Conservation (phyloP, 2,888 invertebrate genomes). For the Aphodius granarius region DNA sequence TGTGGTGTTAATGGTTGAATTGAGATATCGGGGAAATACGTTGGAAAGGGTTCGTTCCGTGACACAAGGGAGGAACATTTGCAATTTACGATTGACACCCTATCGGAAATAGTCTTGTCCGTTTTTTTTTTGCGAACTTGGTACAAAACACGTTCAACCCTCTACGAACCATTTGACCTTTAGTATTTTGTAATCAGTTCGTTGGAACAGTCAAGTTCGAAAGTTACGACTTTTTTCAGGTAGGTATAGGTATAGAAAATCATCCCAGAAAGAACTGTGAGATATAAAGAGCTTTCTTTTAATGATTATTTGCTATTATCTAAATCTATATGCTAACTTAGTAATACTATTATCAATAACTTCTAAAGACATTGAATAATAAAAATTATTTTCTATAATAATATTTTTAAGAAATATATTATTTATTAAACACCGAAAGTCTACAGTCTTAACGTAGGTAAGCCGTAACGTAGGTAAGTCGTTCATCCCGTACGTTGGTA, state of each 20-base stretch:
- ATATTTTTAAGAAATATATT: too few species aligned
- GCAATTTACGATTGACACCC: slow-evolving; percentile 8
- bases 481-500: too few species aligned
- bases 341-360: too few species aligned
- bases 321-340: too few species aligned
- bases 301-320: background rate
- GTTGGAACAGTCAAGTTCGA: slow-evolving; percentile 3
- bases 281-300: background rate
- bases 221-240: slow-evolving; percentile 7
- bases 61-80: background rate
- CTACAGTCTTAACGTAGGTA: too few species aligned
- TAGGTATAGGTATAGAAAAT: too few species aligned
- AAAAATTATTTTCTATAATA: too few species aligned
- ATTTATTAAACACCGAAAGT: too few species aligned
- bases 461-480: too few species aligned
- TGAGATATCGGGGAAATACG: slow-evolving; percentile 40
- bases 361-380: too few species aligned
- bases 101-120: background rate
- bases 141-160: slow-evolving; percentile 3
- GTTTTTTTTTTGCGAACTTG: background rate
- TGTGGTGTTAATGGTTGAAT: slow-evolving; percentile 52
- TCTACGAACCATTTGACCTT: background rate
- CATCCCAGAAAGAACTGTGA: too few species aligned
- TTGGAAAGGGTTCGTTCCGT: background rate
- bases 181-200: slow-evolving; percentile 15